These are phyloP conservation scores for Chaetodon trifasciatus DNA, from an alignment of 2,797 vertebrate genomes.

Conservation along the genomic window DNA sequence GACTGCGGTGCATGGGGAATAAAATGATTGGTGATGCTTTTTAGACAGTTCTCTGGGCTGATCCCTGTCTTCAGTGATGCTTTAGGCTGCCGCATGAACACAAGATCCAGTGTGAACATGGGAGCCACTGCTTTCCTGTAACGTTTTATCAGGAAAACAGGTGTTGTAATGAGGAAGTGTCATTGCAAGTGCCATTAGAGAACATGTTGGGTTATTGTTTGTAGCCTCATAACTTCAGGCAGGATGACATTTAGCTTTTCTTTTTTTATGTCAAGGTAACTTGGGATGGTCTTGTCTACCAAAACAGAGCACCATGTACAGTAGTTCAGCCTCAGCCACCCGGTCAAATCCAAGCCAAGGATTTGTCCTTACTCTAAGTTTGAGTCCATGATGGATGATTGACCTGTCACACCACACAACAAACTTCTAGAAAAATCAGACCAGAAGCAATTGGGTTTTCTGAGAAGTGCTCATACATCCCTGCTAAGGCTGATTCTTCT, in stretches of 20 bases:
- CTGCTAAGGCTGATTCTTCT: conserved; percentile 17
- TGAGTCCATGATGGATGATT: conserved; percentile 1
- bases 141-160: conserved; percentile 20
- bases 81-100: background rate
- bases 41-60: background rate
- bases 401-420: conserved; percentile 14
- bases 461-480: conserved; percentile 1
- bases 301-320: background rate
- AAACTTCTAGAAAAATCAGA: conserved; percentile 10
- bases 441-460: conserved; percentile 10
- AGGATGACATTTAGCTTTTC: conserved; percentile 6
- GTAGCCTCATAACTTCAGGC: background rate
- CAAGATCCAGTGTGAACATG: conserved; percentile 26
- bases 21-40: background rate
- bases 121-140: conserved; percentile 23
- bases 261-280: conserved; percentile 6
- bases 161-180: conserved; percentile 1
- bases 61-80: background rate
- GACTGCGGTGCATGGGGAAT: background rate
- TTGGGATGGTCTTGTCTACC: conserved; percentile 1
- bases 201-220: conserved; percentile 1
- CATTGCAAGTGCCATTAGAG: background rate
- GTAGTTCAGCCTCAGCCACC: background rate
- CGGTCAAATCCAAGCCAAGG: background rate
- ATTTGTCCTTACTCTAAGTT: background rate